A percentile compares a stretch with the other conserved stretches of the same genome.
phyloP scores from a whole-genome alignment of 1,140 invertebrate genomes.

The Paracyclopina nana region DNA sequence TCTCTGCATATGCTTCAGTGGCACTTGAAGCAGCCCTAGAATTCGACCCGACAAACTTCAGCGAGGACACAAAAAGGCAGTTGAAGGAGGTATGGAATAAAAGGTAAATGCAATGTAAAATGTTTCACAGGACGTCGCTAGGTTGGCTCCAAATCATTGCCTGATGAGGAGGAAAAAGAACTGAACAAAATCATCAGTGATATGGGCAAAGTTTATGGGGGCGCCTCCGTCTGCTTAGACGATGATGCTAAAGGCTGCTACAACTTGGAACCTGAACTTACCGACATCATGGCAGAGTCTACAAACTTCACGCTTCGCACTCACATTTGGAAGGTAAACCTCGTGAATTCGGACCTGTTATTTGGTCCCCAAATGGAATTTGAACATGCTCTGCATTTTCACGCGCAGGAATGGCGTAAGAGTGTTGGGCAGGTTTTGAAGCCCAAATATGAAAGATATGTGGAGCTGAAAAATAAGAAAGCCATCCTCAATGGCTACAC shows the following conservation, averaged over 20 bases:
- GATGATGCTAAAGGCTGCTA: neutral
- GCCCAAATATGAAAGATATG: conserved; percentile 20
- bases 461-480: conserved; percentile 23
- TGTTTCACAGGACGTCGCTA: no score
- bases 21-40: neutral
- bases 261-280: neutral
- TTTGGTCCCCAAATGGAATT: neutral
- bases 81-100: no score
- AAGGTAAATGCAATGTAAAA: no score
- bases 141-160: neutral
- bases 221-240: neutral
- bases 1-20: no score
- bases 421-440: neutral
- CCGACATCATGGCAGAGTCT: neutral
- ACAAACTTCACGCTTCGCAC: neutral
- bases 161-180: neutral
- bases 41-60: neutral
- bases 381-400: neutral
- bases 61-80: neutral
- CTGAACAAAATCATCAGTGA: neutral
- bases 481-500: conserved; percentile 22
- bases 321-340: neutral
- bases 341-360: no score
- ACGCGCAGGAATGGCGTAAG: neutral
- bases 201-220: neutral